Evolutionary conservation across 1,140 invertebrate species (phyloP), one percentile per base, ranked within the genome.

Genomic region (roundworm (Caenorhabditis elegans)): DNA sequence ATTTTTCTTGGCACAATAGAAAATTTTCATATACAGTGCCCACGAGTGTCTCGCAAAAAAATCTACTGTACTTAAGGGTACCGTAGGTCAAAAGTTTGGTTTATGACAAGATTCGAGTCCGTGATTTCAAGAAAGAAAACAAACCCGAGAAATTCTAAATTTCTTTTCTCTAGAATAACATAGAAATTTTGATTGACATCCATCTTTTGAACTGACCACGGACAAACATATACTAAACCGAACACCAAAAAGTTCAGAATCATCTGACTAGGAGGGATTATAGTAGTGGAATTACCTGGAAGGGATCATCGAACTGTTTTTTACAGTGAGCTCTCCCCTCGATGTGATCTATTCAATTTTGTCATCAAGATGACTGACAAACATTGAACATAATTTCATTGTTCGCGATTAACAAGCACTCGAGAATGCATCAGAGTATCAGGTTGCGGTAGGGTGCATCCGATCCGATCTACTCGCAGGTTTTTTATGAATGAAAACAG

Each of bases 381-480:
- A 55, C 24, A 55, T 55, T 65, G n/a, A 34, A 34, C 13, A 65
- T 65, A 65, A 65, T 65, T 65, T 65, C 55, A 65, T 65, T 65
- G 55, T 65, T 65, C 55, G 55, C 55, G 55, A 65, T 65, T 65
- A 36, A 65, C 26, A 65, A 65, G 55, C 55, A 65, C 55, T 65
- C 31, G 55, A 65, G 34, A 65, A 36, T n/a, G 55, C 55, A 65
- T 65, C 31, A 28, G 34, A 8, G 55, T 65, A 65, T 65, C 55
- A 34, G 55, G 55, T 65, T 65, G 55, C 55, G 5, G 3, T 13
- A 65, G 34, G 31, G 55, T 65, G 26, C 55, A 65, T 65, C 28
- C 26, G 55, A 65, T 55, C 51, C 26, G 51, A 17, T 34, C 55
- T 34, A 34, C 55, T 17, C 28, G 19, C 31, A 65, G 10, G 24